These are phyloP conservation scores for Noctua janthe DNA, from an alignment of 2,888 invertebrate species.

Conservation along the genomic window DNA sequence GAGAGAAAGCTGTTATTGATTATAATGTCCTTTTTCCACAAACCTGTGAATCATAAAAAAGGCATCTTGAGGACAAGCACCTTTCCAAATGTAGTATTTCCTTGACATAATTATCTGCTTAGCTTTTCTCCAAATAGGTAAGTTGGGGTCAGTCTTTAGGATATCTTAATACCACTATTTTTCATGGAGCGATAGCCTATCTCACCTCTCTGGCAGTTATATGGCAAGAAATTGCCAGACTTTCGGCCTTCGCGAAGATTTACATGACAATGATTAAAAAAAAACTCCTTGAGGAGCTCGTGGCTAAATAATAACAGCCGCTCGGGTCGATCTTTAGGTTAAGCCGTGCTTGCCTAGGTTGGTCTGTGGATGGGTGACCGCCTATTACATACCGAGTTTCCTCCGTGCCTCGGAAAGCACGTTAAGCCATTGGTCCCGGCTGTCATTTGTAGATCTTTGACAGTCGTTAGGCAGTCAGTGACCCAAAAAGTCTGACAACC, in stretches of 20 bases:
- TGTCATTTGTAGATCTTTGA: no score
- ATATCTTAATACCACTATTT: not conserved
- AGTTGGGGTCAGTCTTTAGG: not conserved
- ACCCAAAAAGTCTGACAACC: no score
- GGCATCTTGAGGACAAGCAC: not conserved
- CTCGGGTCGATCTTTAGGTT: no score
- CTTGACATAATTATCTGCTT: not conserved
- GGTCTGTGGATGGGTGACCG: no score
- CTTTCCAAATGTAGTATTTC: not conserved
- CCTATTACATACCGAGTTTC: no score
- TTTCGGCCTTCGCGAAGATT: not conserved
- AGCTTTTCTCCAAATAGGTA: not conserved
- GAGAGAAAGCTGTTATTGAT: not conserved
- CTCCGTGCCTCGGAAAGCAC: no score
- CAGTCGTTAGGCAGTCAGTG: no score
- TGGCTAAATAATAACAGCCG: no score
- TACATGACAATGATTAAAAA: not conserved
- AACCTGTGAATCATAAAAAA: not conserved
- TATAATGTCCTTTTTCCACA: not conserved
- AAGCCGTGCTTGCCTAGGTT: no score
- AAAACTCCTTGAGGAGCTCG: no score
- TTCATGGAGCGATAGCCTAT: not conserved
- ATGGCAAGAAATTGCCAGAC: not conserved
- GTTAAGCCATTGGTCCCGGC: no score
- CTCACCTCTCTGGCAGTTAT: not conserved